These are phyloP conservation scores for Cosmopolites sordidus DNA, from an alignment of 2,888 invertebrate genomes.

Conservation along the genomic window DNA sequence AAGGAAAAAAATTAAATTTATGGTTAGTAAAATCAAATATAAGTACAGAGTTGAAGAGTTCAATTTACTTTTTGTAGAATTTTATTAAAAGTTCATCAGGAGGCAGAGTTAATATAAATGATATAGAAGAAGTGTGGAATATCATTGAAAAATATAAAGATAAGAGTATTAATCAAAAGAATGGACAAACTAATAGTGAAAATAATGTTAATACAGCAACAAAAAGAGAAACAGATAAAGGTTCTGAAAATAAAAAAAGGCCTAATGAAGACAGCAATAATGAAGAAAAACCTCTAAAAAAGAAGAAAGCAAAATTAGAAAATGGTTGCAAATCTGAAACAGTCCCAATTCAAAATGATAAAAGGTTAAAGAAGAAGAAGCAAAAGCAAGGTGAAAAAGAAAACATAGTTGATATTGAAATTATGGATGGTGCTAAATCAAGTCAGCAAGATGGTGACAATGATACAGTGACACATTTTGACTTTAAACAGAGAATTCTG, in stretches of 20 bases:
- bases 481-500: constrained; percentile 34
- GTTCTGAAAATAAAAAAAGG: background rate
- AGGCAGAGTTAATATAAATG: constrained; percentile 53
- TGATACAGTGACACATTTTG: constrained; percentile 29
- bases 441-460: constrained; percentile 39
- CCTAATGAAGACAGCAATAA: constrained; percentile 22
- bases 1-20: constrained; percentile 77
- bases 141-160: constrained; percentile 44
- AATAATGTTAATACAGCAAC: too few relatives aligned
- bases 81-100: constrained; percentile 63
- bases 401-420: constrained; percentile 28
- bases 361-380: background rate
- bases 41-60: too few relatives aligned
- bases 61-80: constrained; percentile 53
- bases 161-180: constrained; percentile 27
- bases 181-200: constrained; percentile 18
- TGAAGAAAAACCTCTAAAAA: constrained; percentile 44
- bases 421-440: constrained; percentile 12
- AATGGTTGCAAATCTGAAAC: constrained; percentile 45
- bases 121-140: constrained; percentile 67
- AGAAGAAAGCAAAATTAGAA: constrained; percentile 50
- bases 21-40: constrained; percentile 45
- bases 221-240: background rate
- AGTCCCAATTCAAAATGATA: constrained; percentile 28
- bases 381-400: constrained; percentile 44